Conservation (phyloP, 2,797 vertebrate species). For the Megalops cyprinoides region DNA sequence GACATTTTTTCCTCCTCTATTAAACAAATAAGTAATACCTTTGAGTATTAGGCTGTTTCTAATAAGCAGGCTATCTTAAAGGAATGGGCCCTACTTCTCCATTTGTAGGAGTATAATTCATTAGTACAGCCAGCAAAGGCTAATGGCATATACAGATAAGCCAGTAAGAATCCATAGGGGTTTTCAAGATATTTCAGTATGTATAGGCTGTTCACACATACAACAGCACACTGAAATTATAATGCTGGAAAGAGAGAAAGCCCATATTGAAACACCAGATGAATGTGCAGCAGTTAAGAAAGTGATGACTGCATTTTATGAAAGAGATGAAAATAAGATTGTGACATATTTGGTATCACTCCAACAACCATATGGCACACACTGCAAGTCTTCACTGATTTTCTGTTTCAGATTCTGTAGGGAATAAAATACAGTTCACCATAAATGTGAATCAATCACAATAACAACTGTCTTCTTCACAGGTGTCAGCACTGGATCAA, state of each 20-base stretch:
- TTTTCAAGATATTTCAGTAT: constrained; percentile 15
- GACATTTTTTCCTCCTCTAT: neutral
- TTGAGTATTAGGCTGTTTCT: neutral
- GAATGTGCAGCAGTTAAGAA: neutral
- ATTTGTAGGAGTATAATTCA: constrained; percentile 24
- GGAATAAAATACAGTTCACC: neutral
- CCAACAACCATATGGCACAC: neutral
- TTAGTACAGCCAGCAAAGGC: constrained; percentile 18
- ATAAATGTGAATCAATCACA: neutral
- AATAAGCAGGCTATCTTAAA: constrained; percentile 9
- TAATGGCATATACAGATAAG: constrained; percentile 31
- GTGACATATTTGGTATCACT: constrained; percentile 24
- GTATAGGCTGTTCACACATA: constrained; percentile 1
- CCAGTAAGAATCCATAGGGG: constrained; percentile 6
- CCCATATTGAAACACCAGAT: neutral
- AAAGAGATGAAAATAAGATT: neutral
- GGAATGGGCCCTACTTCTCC: neutral
- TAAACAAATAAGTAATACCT: no score
- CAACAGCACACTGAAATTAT: neutral
- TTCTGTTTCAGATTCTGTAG: constrained; percentile 7
- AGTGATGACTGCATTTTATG: constrained; percentile 10
- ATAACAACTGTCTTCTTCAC: neutral
- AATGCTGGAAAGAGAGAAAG: neutral
- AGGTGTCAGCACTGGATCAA: neutral
- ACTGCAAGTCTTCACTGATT: constrained; percentile 9